phyloP scores from a whole-genome alignment of 2,888 invertebrate genomes.

The Nipponacmea schrenckii region DNA sequence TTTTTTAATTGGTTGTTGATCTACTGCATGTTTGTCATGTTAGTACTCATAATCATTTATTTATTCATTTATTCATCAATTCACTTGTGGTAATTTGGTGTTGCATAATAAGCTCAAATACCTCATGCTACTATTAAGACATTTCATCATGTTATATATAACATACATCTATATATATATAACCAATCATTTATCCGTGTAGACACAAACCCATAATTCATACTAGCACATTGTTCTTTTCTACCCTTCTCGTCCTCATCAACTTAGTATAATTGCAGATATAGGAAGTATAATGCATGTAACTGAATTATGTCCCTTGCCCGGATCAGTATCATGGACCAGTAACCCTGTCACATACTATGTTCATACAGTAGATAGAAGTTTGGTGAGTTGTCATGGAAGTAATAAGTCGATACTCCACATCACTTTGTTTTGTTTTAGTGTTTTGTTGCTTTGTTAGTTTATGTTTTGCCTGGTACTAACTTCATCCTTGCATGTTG shows the following conservation, averaged over 20 bases:
- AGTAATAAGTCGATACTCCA: too few relatives aligned
- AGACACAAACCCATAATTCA: neutral
- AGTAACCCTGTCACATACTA: constrained; percentile 98
- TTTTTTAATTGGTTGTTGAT: too few relatives aligned
- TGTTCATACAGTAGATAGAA: constrained; percentile 96
- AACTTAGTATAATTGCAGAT: constrained; percentile 71
- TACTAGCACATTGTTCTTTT: constrained; percentile 5
- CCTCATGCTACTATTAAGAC: too few relatives aligned
- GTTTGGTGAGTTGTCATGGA: constrained; percentile 68
- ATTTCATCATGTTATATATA: too few relatives aligned
- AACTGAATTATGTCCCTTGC: constrained; percentile 93
- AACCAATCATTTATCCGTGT: too few relatives aligned
- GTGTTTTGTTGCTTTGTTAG: neutral
- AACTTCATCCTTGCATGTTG: constrained; percentile 1
- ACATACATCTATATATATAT: too few relatives aligned
- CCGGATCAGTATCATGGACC: constrained; percentile 98
- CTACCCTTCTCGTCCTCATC: too few relatives aligned
- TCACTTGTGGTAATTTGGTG: too few relatives aligned
- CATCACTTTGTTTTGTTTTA: neutral
- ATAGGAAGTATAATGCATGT: constrained; percentile 99
- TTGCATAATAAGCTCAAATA: too few relatives aligned
- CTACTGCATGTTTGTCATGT: too few relatives aligned
- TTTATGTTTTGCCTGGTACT: neutral
- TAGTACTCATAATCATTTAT: too few relatives aligned
- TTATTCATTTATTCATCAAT: too few relatives aligned